phyloP scores from a whole-genome alignment of 2,888 invertebrate species.

The Creontiades dilutus region DNA sequence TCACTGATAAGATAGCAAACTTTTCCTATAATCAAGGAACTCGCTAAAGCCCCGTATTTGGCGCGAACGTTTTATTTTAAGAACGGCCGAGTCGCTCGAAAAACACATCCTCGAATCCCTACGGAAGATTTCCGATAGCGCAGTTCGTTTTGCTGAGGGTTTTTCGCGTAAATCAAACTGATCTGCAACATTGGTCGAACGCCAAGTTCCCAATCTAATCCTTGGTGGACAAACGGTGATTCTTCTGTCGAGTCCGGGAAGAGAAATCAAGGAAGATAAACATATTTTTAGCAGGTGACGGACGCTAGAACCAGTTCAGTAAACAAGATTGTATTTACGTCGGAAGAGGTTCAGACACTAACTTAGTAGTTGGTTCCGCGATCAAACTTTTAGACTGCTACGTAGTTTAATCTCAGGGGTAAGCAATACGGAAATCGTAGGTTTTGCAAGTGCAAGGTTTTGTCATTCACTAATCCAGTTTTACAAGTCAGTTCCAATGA shows the following conservation, averaged over 20 bases:
- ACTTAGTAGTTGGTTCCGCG: too few relatives aligned
- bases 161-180: background rate
- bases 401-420: too few relatives aligned
- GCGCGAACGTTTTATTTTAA: background rate
- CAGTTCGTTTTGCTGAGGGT: background rate
- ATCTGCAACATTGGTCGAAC: constrained; percentile 9
- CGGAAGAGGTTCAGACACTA: background rate
- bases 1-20: too few relatives aligned
- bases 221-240: constrained; percentile 6
- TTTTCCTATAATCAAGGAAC: background rate
- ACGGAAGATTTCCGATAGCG: background rate
- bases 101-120: background rate
- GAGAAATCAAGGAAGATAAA: background rate
- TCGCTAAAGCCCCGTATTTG: background rate
- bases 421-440: too few relatives aligned
- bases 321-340: constrained; percentile 8
- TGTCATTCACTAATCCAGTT: too few relatives aligned
- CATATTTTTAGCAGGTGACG: background rate
- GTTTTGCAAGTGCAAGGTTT: too few relatives aligned
- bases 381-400: too few relatives aligned
- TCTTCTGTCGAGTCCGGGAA: background rate
- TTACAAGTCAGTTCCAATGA: too few relatives aligned
- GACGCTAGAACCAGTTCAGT: background rate
- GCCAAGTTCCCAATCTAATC: background rate
- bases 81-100: background rate